phyloP scores from a whole-genome alignment of 64 coral and sea anemone genomes.

The Exaiptasia diaphana region DNA sequence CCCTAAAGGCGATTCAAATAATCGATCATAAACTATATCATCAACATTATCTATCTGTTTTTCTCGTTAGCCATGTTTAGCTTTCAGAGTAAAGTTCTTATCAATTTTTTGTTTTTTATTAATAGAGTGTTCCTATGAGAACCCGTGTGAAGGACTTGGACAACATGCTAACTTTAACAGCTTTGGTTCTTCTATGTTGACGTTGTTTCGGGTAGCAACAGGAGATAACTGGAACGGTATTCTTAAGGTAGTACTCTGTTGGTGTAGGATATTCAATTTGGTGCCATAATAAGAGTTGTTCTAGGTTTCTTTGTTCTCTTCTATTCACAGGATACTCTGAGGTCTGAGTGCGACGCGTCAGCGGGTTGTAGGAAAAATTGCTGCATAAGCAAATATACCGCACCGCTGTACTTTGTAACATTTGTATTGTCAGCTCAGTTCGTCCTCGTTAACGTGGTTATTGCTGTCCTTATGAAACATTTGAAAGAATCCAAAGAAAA shows the following conservation, averaged over 20 bases:
- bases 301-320: too few species aligned
- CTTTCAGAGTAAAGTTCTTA: too few species aligned
- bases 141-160: conserved; percentile 74
- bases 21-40: too few species aligned
- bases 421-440: conserved; percentile 97
- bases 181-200: conserved; percentile 90
- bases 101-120: not conserved
- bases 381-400: conserved; percentile 71
- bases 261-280: too few species aligned
- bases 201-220: conserved; percentile 88
- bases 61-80: too few species aligned
- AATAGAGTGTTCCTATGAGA: conserved; percentile 64
- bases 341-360: conserved; percentile 40
- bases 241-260: conserved; percentile 65
- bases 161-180: conserved; percentile 75
- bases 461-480: conserved; percentile 98
- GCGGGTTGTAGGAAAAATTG: conserved; percentile 58
- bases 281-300: too few species aligned
- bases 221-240: conserved; percentile 99
- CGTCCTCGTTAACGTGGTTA: conserved; percentile 91
- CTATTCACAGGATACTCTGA: conserved; percentile 81
- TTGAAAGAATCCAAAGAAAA: conserved; percentile 97
- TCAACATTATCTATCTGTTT: too few species aligned
- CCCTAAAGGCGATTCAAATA: not conserved
- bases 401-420: conserved; percentile 87